Percentiles rank a stretch among this genome's conserved stretches.
Conservation (phyloP, 2,888 invertebrate genomes). For the Pocota personata region DNA sequence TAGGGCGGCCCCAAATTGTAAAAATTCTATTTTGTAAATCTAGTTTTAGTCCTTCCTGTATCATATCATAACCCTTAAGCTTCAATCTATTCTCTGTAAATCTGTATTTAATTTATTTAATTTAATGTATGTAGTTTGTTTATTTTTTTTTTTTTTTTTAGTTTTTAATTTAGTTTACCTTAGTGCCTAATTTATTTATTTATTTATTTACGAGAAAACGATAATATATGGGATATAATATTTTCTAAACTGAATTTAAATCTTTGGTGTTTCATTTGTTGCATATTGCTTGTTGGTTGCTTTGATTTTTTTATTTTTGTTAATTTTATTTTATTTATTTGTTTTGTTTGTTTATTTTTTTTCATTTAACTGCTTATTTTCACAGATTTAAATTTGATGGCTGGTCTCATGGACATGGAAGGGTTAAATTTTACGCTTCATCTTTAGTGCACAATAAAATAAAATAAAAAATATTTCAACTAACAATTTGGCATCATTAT, state of each 20-base stretch:
- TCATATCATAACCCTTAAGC: slow-evolving; percentile 28
- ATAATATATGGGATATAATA: slow-evolving; percentile 57
- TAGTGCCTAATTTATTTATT: slow-evolving; percentile 75
- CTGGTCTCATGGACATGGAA: slow-evolving; percentile 28
- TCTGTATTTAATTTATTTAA: slow-evolving; percentile 28
- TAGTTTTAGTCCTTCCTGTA: slow-evolving; percentile 25
- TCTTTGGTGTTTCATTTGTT: slow-evolving; percentile 44
- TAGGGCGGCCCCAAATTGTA: slow-evolving; percentile 51
- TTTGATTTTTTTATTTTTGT: slow-evolving; percentile 6
- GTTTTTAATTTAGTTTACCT: slow-evolving; percentile 26
- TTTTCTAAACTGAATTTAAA: slow-evolving; percentile 44
- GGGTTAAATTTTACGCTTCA: neutral
- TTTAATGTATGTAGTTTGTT: slow-evolving; percentile 18
- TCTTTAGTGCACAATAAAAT: slow-evolving; percentile 18
- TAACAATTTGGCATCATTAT: slow-evolving; percentile 11
- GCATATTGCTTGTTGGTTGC: neutral
- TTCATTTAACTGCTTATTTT: slow-evolving; percentile 47
- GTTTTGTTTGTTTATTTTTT: slow-evolving; percentile 28
- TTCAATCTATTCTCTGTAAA: slow-evolving; percentile 38
- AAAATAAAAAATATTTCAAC: slow-evolving; percentile 4
- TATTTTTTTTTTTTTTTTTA: slow-evolving; percentile 13
- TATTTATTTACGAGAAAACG: slow-evolving; percentile 74
- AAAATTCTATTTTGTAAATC: neutral
- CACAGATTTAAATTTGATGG: slow-evolving; percentile 46
- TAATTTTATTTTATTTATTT: neutral